Conservation (phyloP, 1,140 invertebrate genomes). For the Drosophila sp. region DNA sequence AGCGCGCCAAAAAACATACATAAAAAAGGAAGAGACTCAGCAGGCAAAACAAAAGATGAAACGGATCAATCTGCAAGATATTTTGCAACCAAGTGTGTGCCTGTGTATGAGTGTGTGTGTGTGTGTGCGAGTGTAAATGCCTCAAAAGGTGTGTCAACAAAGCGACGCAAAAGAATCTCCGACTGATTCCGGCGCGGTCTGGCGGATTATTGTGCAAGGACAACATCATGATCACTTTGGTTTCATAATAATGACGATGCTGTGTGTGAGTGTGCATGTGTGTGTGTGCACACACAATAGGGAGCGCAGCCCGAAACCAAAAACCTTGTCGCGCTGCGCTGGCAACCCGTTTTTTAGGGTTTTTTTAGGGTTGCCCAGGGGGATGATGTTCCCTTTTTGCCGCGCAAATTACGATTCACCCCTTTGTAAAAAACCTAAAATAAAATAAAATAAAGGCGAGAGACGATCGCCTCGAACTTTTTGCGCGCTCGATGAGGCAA, state of each 20-base stretch:
- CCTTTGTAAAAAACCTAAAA: conserved; percentile 69
- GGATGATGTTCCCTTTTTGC: conserved; percentile 62
- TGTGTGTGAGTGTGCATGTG: conserved; percentile 11
- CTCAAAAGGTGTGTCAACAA: conserved; percentile 51
- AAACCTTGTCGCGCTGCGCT: conserved; percentile 49
- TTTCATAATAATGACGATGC: conserved; percentile 44
- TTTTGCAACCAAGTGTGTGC: not conserved
- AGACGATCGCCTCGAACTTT: conserved; percentile 65
- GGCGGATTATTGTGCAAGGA: conserved; percentile 70
- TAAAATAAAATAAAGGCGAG: conserved; percentile 38
- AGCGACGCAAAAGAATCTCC: conserved; percentile 34
- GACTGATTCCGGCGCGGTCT: conserved; percentile 42
- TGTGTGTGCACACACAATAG: conserved; percentile 54
- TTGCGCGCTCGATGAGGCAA: conserved; percentile 52
- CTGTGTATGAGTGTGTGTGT: not conserved
- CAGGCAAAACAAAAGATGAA: conserved; percentile 17
- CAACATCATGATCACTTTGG: conserved; percentile 63
- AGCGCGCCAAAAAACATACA: conserved; percentile 63
- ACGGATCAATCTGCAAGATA: conserved; percentile 25
- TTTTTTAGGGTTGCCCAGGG: conserved; percentile 63
- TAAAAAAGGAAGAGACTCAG: conserved; percentile 31
- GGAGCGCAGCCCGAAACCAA: conserved; percentile 58
- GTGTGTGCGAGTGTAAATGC: conserved; percentile 27
- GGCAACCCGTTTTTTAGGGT: conserved; percentile 56
- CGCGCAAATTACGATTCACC: conserved; percentile 75